Evolutionary conservation across 2,888 invertebrate genomes (phyloP), one percentile per base, ranked within the genome.

Genomic region (Mimachlamys varia): DNA sequence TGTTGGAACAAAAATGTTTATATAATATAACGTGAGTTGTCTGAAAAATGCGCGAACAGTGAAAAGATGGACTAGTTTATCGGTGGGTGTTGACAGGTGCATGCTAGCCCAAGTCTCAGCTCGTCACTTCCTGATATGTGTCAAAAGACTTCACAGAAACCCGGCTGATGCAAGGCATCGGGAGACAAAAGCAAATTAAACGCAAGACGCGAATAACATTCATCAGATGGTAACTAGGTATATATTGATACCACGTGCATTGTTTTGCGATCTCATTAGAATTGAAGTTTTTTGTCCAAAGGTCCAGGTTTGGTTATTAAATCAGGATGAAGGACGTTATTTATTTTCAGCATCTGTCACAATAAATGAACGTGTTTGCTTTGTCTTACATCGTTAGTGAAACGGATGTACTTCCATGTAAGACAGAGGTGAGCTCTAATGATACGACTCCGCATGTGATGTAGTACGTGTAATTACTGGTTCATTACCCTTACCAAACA

Each of bases 81-180:
- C 33, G 76, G 13, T 76, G 27, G 22, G 76, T 76, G 27, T 76
- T 76, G 76, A 76, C 76, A 76, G 76, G 76, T 76, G 76, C 76
- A 33, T 2, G 76, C 27, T 33, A 76, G 76, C 33, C 76, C 27
- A 33, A 33, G 27, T 76, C 13, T 76, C 33, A 1, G 33, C 10
- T 33, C 76, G 33, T 27, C 76, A 76, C 33, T 76, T 76, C 33
- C 76, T 76, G 27, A 19, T 58, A 19, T 58, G 76, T 76, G 76
- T 76, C 76, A 27, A 76, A 76, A 27, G 27, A 0, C 12, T 33
- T 76, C 22, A 33, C 33, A 76, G 0, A 76, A 76, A 33, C 76
- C 0, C 15, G 19, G 33, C 7, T 76, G 76, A 76, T 13, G 76
- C 10, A 10, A 22, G 22, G 62, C n/a, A n/a, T 22, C 22, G 7